Percentiles rank a stretch among this genome's conserved stretches.
Evolutionary conservation across 2,888 invertebrate genomes (phyloP).

Genomic region (Mechanitis messenoides): DNA sequence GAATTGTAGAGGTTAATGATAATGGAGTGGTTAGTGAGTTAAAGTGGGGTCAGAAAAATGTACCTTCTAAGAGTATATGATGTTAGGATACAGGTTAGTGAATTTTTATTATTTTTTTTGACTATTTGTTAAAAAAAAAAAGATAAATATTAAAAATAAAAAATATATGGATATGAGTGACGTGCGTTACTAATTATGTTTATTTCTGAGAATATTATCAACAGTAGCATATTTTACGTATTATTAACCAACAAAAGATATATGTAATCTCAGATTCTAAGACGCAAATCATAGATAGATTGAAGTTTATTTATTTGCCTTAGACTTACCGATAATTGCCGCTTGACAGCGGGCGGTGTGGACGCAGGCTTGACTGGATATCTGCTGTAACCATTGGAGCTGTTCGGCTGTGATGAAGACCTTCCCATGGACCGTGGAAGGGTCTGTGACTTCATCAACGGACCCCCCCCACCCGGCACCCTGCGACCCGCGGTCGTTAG

Average conservation of each 20-base stretch:
- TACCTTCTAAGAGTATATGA: too few relatives aligned
- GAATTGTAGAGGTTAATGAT: constrained; percentile 40
- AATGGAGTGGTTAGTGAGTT: constrained; percentile 29
- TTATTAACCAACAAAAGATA: too few relatives aligned
- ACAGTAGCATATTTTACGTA: too few relatives aligned
- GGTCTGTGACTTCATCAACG: constrained; percentile 89
- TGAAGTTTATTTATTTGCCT: not conserved
- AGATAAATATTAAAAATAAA: too few relatives aligned
- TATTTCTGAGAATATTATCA: too few relatives aligned
- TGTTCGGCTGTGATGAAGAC: constrained; percentile 74
- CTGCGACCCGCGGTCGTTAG: constrained; percentile 85
- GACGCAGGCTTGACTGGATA: constrained; percentile 82
- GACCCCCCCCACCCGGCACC: constrained; percentile 78
- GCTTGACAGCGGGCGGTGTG: constrained; percentile 90
- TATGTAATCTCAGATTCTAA: too few relatives aligned
- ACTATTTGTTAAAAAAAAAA: too few relatives aligned
- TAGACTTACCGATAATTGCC: constrained; percentile 83
- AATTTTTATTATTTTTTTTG: too few relatives aligned
- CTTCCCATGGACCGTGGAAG: constrained; percentile 89
- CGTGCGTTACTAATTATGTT: too few relatives aligned
- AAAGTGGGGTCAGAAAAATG: not conserved
- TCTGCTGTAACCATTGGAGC: constrained; percentile 65
- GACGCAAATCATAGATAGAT: not conserved
- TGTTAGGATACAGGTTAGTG: too few relatives aligned
- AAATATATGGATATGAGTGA: too few relatives aligned